These are phyloP conservation scores for Eremophila alpestris DNA, from an alignment of 2,797 vertebrate species.

Conservation along the genomic window DNA sequence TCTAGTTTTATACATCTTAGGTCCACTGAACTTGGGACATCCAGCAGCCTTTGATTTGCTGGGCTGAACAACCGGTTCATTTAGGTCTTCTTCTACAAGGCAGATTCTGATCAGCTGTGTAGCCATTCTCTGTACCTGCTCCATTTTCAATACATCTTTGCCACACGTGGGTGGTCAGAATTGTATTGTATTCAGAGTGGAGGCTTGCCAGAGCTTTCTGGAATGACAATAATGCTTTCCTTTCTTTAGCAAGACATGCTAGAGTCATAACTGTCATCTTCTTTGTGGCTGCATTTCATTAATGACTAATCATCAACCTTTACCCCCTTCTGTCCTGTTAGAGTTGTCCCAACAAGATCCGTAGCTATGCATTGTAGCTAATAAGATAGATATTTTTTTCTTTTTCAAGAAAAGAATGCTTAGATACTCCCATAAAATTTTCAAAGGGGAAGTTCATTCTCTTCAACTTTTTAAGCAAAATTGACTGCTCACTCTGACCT, in stretches of 20 bases:
- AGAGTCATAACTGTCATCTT: conserved; percentile 23
- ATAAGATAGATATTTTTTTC: neutral
- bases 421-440: neutral
- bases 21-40: neutral
- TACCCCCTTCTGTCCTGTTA: neutral
- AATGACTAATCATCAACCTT: neutral
- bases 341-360: neutral
- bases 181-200: neutral
- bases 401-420: neutral
- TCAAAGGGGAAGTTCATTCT: neutral
- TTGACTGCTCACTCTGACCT: neutral
- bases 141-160: neutral
- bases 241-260: conserved; percentile 1
- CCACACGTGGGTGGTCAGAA: neutral
- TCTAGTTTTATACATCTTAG: neutral
- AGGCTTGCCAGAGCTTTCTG: conserved; percentile 4
- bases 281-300: neutral
- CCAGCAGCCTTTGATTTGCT: neutral
- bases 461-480: neutral
- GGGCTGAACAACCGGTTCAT: neutral
- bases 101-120: neutral
- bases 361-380: neutral
- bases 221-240: neutral
- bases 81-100: neutral
- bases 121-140: neutral